Percentiles rank a stretch among this genome's conserved stretches.
Evolutionary conservation across 1,140 invertebrate genomes (phyloP).

Genomic region (Brachionus plicatilis): DNA sequence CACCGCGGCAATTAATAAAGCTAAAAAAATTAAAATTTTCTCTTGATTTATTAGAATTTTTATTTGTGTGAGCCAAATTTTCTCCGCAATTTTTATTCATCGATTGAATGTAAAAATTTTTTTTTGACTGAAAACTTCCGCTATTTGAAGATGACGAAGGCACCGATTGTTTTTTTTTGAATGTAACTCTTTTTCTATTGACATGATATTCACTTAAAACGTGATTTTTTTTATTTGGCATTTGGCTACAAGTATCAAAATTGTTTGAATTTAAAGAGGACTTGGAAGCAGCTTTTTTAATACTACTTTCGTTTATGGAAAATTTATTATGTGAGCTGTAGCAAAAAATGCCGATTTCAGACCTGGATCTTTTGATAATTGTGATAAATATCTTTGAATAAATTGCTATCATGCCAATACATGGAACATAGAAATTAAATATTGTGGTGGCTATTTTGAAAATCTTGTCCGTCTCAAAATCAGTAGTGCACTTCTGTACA

Average conservation of each 20-base stretch:
- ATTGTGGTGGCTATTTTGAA: slow-evolving; percentile 23
- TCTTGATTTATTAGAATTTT: neutral
- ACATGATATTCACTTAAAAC: neutral
- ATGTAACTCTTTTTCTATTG: neutral
- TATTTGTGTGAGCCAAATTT: neutral
- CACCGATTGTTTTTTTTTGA: neutral
- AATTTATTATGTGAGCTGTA: neutral
- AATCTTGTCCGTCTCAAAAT: slow-evolving; percentile 28
- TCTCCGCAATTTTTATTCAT: neutral
- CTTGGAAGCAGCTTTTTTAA: neutral
- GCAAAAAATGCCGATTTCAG: slow-evolving; percentile 11
- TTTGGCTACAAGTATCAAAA: neutral
- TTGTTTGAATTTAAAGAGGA: neutral
- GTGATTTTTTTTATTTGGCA: neutral
- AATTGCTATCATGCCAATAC: slow-evolving; percentile 21
- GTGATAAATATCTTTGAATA: slow-evolving; percentile 31
- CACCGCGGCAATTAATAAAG: neutral
- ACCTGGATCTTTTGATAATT: slow-evolving; percentile 17
- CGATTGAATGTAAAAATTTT: neutral
- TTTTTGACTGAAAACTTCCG: neutral
- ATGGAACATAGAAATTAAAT: slow-evolving; percentile 40
- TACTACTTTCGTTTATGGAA: neutral
- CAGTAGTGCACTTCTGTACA: neutral
- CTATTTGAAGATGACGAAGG: neutral
- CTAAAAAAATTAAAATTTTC: neutral